phyloP scores from a whole-genome alignment of 53 echinoderm and acorn worm genomes.

The Stichopus horrens region DNA sequence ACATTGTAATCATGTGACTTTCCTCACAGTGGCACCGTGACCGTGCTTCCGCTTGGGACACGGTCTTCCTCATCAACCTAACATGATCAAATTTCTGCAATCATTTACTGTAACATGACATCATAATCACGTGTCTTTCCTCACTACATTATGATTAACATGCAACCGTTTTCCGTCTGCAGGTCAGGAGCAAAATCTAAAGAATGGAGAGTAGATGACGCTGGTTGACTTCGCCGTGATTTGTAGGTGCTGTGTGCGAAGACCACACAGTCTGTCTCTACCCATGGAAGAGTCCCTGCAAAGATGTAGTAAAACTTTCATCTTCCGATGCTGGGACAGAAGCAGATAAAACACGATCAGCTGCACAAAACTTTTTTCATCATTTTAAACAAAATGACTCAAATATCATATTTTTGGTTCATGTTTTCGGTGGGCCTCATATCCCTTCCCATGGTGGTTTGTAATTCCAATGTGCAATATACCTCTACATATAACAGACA shows the following conservation, averaged over 20 bases:
- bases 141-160: too few relatives aligned
- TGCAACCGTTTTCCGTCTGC: background rate
- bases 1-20: too few relatives aligned
- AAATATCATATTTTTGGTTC: slow-evolving; percentile 15
- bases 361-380: background rate
- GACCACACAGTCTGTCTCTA: background rate
- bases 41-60: too few relatives aligned
- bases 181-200: background rate
- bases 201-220: background rate
- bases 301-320: background rate
- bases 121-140: too few relatives aligned
- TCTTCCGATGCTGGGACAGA: background rate
- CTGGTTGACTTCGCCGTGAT: too few relatives aligned
- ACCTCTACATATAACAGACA: background rate
- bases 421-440: background rate
- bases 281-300: background rate
- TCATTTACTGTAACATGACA: too few relatives aligned
- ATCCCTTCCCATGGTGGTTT: slow-evolving; percentile 2
- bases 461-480: slow-evolving; percentile 37
- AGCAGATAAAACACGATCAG: background rate
- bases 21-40: too few relatives aligned
- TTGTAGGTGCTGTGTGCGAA: background rate
- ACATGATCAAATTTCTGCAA: too few relatives aligned
- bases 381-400: background rate
- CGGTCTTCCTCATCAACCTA: too few relatives aligned